These are phyloP conservation scores for Aporophyla nigra DNA, from an alignment of 2,888 invertebrate species.

Conservation along the genomic window DNA sequence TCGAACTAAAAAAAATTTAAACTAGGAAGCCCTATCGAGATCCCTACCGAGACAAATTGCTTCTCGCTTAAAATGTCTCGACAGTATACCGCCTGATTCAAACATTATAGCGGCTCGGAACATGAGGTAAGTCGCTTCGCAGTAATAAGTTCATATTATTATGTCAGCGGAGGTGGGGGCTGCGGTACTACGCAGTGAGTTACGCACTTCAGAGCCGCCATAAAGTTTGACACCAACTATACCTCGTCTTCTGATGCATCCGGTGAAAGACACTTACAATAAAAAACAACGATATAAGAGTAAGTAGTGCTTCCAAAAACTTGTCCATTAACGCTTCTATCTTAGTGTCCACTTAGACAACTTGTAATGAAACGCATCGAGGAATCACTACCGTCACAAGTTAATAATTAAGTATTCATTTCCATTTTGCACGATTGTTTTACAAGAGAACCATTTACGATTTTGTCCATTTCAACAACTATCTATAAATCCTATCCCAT, in stretches of 20 bases:
- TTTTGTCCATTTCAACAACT: neutral
- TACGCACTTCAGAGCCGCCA: neutral
- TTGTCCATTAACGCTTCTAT: conserved; percentile 27
- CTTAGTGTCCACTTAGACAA: conserved; percentile 29
- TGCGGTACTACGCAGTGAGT: neutral
- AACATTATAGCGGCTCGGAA: neutral
- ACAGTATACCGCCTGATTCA: too few species aligned
- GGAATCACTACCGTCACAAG: neutral
- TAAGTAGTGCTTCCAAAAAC: conserved; percentile 14
- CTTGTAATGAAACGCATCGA: conserved; percentile 13
- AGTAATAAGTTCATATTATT: too few species aligned
- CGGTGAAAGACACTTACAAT: neutral
- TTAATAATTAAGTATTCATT: neutral
- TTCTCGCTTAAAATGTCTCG: too few species aligned
- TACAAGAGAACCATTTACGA: neutral
- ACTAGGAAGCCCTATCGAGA: too few species aligned
- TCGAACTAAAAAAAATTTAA: too few species aligned
- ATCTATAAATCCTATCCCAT: neutral
- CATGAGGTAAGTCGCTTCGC: too few species aligned
- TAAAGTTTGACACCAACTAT: neutral
- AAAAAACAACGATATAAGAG: neutral
- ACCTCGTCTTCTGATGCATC: neutral
- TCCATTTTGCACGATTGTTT: neutral
- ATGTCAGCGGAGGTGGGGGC: neutral
- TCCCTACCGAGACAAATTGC: too few species aligned